Base-by-base conservation (phyloP, 2,797 vertebrate species). In the Falco cherrug region DNA sequence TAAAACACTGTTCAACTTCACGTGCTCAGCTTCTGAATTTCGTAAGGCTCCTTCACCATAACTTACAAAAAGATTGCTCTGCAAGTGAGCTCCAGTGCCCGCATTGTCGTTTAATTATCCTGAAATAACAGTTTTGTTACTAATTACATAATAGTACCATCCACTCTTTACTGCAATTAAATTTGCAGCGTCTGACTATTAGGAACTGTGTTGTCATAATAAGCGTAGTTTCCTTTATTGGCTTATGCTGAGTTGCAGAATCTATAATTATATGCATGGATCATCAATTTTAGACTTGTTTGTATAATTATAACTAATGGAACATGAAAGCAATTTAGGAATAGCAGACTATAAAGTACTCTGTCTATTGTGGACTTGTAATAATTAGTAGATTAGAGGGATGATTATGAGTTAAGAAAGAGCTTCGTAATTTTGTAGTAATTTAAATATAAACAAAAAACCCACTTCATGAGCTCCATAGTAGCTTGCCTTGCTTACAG, bases 291-390 rank as follows among this genome's bases (percentile, higher is more conserved):
- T 87, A 91, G 89, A 90, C 94, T 97, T 97, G 88, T 96, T 97
- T 98, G 93, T 97, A 61, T 97, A 97, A 97, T 98, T 96, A 92
- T 60, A 93, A 96, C 93, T 98, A 97, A 97, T 91, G 96, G 93
- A 97, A 97, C 91, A 87, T 93, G 91, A 92, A 94, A 91, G 82
- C 87, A 81, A 93, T 94, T 97, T 97, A 19, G 54, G 88, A 97
- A 75, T 97, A 94, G 76, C 68, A 92, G n/a, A 94, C 84, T 92
- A 53, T 88, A 91, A 93, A 94, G 56, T 87, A 87, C 61, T 64
- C 63, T 85, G 67, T 89, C 89, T 94, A 83, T 82, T 87, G 84
- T 93, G 43, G 63, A 89, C 54, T 69, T 94, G 79, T 87, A 96
- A 95, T 96, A 95, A 93, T 95, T 97, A 95, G 85, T 93, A 93